Base-by-base conservation (phyloP, 2,888 invertebrate species). In the Phrixothrix hirtus region DNA sequence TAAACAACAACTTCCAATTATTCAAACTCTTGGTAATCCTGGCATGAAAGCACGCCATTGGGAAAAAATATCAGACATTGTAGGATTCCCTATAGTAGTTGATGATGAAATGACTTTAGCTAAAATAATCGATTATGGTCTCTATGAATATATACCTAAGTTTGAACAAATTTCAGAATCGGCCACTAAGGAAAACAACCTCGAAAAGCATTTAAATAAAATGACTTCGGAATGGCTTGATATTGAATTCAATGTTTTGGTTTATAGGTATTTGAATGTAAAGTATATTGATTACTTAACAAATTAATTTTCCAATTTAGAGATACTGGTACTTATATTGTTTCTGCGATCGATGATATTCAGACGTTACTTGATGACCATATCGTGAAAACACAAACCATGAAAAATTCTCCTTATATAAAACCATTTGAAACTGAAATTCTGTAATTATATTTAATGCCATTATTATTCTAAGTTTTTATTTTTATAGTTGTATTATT, bases 391-490 rank as follows among this genome's bases (percentile, higher is more conserved):
- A 93, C 95, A 1, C 95, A 96, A 73, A 95, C 96, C 0, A 96
- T 97, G 95, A 91, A 95, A 76, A 95, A 95, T 68, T 96, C 96
- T 0, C 93, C 95, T 0, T 96, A 95, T 67, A 95, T 96, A 58
- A 95, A 94, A 71, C 96, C 96, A 0, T 95, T 97, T 71, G 92
- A 95, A 74, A 84, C 84, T 39, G 84, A 88, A 70, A 89, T 90
- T 58, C 63, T 84, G 90, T 90, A 77, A 79, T 85, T 41, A 13
- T 2, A 1, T n/a, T n/a, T n/a, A n/a, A n/a, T n/a, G n/a, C n/a
- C n/a, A n/a, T n/a, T n/a, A n/a, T n/a, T n/a, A n/a, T n/a, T n/a
- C n/a, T n/a, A n/a, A n/a, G n/a, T n/a, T n/a, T n/a, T n/a, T n/a
- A n/a, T n/a, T n/a, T n/a, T n/a, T n/a, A n/a, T n/a, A n/a, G n/a